Evolutionary conservation across 2,113 vertebrate species (phyloP), one percentile per base, ranked within the genome.

Genomic region (Procavia capensis): DNA sequence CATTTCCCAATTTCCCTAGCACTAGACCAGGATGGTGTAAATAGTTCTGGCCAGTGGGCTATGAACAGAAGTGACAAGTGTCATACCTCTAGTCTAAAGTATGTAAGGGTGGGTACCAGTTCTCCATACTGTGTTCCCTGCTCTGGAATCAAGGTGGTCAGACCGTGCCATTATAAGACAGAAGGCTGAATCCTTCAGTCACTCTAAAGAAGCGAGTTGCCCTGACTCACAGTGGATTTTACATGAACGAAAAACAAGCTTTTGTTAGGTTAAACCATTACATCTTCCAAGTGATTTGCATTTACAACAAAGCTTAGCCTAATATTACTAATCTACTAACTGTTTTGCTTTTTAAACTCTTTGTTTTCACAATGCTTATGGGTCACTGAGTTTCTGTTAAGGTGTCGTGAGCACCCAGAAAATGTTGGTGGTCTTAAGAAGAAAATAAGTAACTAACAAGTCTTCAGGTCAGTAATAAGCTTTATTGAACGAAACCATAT

Each of bases 41-140:
- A 70, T 90, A 70, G n/a, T 92, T 95, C 85, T 96, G 85, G 76
- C 36, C 88, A 92, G 74, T 79, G 72, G 70, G 74, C 63, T 90
- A 36, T 93, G 76, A 95, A 91, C 54, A 92, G 91, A 96, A 96
- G 81, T 92, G 63, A 90, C 43, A 95, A 16, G 29, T 75, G 90
- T 64, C 80, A 85, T 76, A 95, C 70, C 88, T 93, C 59, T 91
- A 72, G 63, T 88, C 36, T 94, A 93, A 72, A 91, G 59, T 64
- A 88, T 19, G 85, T 90, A 81, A 66, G 34, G 82, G 11, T 59
- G 14, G 3, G 29, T 85, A 0, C 85, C 61, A 54, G n/a, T 76
- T 91, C 36, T 94, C 85, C 24, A 14, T 6, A 41, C 2, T 94
- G 27, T 88, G 76, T 92, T 92, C 59, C 45, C 72, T 96, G 79